Conservation (phyloP, 2,113 vertebrate species). For the Hemicordylus capensis region DNA sequence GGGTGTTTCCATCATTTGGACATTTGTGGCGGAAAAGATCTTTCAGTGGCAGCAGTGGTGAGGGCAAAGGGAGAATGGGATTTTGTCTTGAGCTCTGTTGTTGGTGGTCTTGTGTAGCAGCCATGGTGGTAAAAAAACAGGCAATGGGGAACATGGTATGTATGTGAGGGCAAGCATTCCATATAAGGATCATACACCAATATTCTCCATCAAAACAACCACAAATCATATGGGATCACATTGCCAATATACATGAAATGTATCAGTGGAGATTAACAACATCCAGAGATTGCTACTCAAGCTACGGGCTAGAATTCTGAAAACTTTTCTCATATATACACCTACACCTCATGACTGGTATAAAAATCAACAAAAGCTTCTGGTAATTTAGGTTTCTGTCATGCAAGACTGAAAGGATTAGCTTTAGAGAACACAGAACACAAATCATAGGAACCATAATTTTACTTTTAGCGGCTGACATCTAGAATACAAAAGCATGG, state of each 20-base stretch:
- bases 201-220: no score
- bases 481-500: no score
- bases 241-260: neutral
- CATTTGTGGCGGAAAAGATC: neutral
- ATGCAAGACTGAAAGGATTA: neutral
- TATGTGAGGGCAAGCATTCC: no score
- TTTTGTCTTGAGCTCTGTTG: neutral
- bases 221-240: neutral
- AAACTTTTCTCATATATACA: neutral
- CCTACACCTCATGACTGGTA: neutral
- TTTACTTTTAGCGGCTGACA: neutral
- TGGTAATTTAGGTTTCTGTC: neutral
- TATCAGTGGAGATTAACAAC: neutral
- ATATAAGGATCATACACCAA: no score
- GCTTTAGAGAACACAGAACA: neutral
- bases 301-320: neutral
- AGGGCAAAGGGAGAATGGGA: neutral
- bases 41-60: neutral
- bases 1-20: neutral
- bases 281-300: neutral
- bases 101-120: neutral
- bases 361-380: neutral
- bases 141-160: neutral
- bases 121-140: neutral
- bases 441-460: accelerated